phyloP scores from a whole-genome alignment of 2,797 vertebrate species.

The Alosa sapidissima region DNA sequence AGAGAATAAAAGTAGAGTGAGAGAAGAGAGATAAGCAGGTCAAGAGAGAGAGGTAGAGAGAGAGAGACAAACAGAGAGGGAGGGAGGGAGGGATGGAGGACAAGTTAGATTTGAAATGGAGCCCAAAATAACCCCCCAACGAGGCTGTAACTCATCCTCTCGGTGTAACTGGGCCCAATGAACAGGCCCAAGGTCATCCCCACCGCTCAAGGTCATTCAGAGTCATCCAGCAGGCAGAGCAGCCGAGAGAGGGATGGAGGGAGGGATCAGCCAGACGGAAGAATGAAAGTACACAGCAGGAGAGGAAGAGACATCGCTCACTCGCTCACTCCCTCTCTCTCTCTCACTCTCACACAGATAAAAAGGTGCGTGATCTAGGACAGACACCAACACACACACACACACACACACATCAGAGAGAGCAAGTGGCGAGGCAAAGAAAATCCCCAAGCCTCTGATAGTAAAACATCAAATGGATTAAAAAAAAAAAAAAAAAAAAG shows the following conservation, averaged over 20 bases:
- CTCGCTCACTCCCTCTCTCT: background rate
- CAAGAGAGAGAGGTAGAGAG: background rate
- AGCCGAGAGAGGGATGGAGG: background rate
- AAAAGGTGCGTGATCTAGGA: background rate
- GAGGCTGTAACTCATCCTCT: background rate
- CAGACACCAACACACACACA: constrained; percentile 41
- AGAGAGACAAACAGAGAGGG: background rate
- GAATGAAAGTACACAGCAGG: constrained; percentile 6
- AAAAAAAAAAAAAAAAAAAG: constrained; percentile 58
- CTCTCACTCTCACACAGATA: background rate
- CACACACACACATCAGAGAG: constrained; percentile 45
- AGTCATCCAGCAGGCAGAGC: background rate
- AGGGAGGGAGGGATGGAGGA: background rate
- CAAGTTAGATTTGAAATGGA: background rate
- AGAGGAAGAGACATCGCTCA: background rate
- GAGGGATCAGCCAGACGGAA: constrained; percentile 20
- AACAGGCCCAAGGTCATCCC: background rate
- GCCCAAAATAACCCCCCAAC: background rate
- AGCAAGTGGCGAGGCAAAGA: background rate
- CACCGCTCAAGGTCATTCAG: background rate
- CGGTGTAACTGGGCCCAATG: background rate
- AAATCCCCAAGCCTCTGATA: constrained; percentile 1
- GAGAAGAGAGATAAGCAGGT: background rate
- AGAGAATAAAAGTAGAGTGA: background rate
- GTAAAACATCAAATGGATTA: constrained; percentile 55